These are phyloP conservation scores for Atlantisia rogersi DNA, from an alignment of 2,113 vertebrate genomes.

Conservation along the genomic window DNA sequence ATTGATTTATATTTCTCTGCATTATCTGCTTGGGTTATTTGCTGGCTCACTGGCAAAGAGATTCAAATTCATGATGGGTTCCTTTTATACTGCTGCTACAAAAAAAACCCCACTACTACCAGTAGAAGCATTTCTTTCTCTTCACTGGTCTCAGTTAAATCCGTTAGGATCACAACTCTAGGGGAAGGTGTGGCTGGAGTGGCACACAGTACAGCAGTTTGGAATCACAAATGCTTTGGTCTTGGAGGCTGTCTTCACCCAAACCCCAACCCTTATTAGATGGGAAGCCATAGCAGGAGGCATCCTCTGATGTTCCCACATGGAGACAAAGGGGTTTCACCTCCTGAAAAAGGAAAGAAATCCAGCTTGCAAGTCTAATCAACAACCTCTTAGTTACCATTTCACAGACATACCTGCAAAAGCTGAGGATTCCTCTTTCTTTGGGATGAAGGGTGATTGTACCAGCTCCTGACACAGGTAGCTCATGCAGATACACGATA, in stretches of 20 bases:
- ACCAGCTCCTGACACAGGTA: background rate
- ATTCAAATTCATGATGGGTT: background rate
- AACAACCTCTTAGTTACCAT: background rate
- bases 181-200: background rate
- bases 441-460: background rate
- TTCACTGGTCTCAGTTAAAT: background rate
- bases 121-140: constrained; percentile 2
- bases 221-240: background rate
- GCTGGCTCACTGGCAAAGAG: background rate
- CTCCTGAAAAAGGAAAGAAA: background rate
- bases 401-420: background rate
- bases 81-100: background rate
- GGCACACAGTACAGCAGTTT: background rate
- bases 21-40: background rate
- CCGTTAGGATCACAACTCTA: background rate
- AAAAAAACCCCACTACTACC: background rate
- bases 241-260: background rate
- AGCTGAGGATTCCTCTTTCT: background rate
- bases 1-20: constrained; percentile 20
- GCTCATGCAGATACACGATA: background rate
- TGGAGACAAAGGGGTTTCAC: background rate
- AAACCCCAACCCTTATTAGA: background rate
- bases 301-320: background rate
- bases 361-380: background rate
- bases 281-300: background rate